Percentiles rank a stretch among this genome's conserved stretches.
phyloP scores from a whole-genome alignment of 2,888 invertebrate genomes.

The Nudaria mundana region DNA sequence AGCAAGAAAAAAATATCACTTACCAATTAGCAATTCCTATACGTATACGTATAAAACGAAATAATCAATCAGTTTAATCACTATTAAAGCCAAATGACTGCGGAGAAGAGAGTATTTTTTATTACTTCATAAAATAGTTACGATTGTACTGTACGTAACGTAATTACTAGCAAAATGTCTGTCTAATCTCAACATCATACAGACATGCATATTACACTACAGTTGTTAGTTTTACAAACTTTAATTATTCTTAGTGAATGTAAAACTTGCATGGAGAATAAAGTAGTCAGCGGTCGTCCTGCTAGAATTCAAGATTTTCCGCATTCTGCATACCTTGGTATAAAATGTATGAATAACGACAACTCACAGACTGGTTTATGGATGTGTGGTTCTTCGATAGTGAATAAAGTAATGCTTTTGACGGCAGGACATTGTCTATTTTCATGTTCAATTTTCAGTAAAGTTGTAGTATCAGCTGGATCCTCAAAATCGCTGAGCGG shows the following conservation, averaged over 20 bases:
- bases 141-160: background rate
- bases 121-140: background rate
- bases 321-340: background rate
- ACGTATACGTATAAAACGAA: too few relatives aligned
- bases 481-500: background rate
- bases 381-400: conserved; percentile 1
- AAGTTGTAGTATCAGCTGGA: background rate
- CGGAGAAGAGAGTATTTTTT: too few relatives aligned
- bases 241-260: background rate
- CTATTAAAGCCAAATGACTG: too few relatives aligned
- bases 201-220: background rate
- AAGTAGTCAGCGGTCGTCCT: background rate
- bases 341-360: background rate
- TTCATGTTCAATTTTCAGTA: background rate
- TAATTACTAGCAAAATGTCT: background rate
- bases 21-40: too few relatives aligned
- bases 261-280: background rate
- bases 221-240: background rate
- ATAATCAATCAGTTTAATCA: too few relatives aligned
- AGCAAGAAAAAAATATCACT: too few relatives aligned
- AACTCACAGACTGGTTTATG: background rate
- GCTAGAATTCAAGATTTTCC: background rate
- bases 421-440: conserved; percentile 1
- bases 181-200: background rate
- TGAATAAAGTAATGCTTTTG: background rate